phyloP scores from a whole-genome alignment of 2,797 vertebrate species.

The Pangasius djambal region DNA sequence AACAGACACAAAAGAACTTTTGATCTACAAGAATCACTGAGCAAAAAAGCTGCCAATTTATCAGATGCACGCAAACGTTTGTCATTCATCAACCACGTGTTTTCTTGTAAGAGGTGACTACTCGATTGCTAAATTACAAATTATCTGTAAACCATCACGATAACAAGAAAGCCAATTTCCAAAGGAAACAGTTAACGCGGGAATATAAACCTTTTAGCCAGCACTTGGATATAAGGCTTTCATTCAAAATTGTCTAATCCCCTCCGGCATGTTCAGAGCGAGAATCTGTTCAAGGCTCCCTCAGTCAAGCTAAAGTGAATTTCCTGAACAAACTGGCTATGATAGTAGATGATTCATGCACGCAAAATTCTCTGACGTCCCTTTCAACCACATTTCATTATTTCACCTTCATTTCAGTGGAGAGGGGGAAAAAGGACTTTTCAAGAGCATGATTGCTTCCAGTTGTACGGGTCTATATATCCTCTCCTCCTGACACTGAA shows the following conservation, averaged over 20 bases:
- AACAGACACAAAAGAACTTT: constrained; percentile 26
- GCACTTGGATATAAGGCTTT: constrained; percentile 25
- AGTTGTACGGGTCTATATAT: constrained; percentile 51
- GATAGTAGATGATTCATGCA: constrained; percentile 29
- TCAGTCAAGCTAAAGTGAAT: constrained; percentile 38
- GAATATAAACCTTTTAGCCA: constrained; percentile 20
- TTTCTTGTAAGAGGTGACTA: constrained; percentile 12
- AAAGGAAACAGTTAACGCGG: constrained; percentile 18
- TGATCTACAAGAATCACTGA: constrained; percentile 10
- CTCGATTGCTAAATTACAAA: neutral
- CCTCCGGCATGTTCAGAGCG: neutral
- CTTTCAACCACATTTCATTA: constrained; percentile 24
- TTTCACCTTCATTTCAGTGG: constrained; percentile 33
- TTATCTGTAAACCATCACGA: constrained; percentile 24
- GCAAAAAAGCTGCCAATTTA: constrained; percentile 39
- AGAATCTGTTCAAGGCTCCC: neutral
- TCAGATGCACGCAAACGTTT: constrained; percentile 1
- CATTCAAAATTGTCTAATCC: constrained; percentile 17
- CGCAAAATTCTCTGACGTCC: neutral
- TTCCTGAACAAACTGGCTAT: constrained; percentile 31
- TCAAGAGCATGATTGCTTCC: constrained; percentile 42
- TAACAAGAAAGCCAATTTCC: constrained; percentile 21
- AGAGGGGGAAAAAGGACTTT: neutral
- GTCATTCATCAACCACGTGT: neutral
- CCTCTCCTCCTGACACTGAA: constrained; percentile 54